Conservation (phyloP, 1,140 invertebrate genomes). For the Caerostris darwini region DNA sequence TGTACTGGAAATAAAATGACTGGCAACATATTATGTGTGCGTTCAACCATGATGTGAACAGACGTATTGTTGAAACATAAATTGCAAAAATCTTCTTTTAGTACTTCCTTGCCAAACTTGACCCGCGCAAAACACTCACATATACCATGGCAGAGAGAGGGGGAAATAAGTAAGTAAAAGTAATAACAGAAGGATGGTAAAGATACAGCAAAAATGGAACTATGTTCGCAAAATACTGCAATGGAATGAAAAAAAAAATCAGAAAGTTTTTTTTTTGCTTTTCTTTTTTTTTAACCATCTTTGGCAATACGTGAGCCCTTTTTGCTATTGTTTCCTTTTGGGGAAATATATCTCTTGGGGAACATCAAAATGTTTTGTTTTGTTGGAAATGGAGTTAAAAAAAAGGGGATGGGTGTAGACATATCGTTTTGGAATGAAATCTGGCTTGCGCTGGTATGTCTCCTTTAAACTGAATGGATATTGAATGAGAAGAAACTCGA, state of each 20-base stretch:
- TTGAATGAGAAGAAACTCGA: background rate
- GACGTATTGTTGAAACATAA: background rate
- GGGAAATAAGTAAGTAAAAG: background rate
- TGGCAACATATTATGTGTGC: conserved; percentile 56
- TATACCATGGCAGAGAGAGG: background rate
- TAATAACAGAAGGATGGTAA: background rate
- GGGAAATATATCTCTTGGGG: conserved; percentile 35
- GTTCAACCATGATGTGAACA: conserved; percentile 45
- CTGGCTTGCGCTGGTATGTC: conserved; percentile 1
- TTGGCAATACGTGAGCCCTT: background rate
- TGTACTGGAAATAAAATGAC: background rate
- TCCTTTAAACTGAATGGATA: conserved; percentile 46
- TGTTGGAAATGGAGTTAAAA: background rate
- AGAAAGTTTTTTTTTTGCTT: conserved; percentile 20
- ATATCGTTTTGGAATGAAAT: conserved; percentile 57
- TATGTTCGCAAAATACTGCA: background rate
- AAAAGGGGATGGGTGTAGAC: background rate
- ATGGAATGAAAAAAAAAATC: background rate
- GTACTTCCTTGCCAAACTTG: background rate
- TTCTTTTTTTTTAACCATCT: too few species aligned
- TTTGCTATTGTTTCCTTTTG: conserved; percentile 27
- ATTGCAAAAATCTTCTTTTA: conserved; percentile 20
- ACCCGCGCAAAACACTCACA: background rate
- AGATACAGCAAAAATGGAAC: background rate
- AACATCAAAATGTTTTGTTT: conserved; percentile 26